Conservation (phyloP, 2,888 invertebrate species). For the Frankliniella fusca region DNA sequence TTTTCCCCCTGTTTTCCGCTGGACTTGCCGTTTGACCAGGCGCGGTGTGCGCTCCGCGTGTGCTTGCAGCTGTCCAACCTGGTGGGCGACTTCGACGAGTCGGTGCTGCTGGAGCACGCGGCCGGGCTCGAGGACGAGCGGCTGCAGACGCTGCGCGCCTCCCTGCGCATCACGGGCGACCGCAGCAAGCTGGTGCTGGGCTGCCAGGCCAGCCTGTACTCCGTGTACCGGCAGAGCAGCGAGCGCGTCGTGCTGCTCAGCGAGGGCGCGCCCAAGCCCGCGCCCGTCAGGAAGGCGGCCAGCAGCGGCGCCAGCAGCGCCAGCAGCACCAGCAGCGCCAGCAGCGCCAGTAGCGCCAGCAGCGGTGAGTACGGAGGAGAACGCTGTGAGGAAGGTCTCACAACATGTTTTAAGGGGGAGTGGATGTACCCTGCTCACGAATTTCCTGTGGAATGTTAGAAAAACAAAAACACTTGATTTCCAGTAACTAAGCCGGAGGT, state of each 20-base stretch:
- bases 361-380: not conserved
- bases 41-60: not conserved
- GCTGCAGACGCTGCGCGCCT: not conserved
- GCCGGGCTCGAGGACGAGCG: not conserved
- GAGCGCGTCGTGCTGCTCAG: not conserved
- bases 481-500: too few relatives aligned
- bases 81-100: not conserved
- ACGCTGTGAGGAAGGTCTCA: too few relatives aligned
- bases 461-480: too few relatives aligned
- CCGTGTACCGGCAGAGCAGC: not conserved
- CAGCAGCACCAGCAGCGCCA: too few relatives aligned
- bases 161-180: not conserved
- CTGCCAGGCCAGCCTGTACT: not conserved
- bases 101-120: not conserved
- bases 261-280: conserved; percentile 20
- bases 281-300: conserved; percentile 1
- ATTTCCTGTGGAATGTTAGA: too few relatives aligned
- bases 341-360: not conserved
- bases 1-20: too few relatives aligned
- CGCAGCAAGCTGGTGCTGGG: not conserved
- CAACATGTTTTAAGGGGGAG: too few relatives aligned
- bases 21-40: too few relatives aligned
- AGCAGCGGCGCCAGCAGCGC: not conserved
- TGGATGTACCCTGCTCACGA: too few relatives aligned
- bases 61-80: conserved; percentile 16